Conservation (phyloP, 2,113 vertebrate genomes). For the Oreochromis niloticus region DNA sequence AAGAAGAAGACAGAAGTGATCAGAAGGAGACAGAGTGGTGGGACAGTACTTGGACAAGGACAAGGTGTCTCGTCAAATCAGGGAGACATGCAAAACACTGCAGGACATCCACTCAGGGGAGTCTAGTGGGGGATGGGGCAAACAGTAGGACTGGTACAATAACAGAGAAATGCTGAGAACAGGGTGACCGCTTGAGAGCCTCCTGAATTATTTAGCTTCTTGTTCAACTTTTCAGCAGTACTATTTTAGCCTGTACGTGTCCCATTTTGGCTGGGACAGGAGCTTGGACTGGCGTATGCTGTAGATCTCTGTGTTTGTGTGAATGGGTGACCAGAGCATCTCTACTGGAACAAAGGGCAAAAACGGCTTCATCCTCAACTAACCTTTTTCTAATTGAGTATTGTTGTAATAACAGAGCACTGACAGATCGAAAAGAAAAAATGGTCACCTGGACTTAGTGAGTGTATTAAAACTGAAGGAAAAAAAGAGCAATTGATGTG, state of each 20-base stretch:
- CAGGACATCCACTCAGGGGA: background rate
- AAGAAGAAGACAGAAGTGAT: background rate
- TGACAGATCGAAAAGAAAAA: background rate
- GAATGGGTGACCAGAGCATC: background rate
- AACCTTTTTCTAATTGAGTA: background rate
- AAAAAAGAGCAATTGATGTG: background rate
- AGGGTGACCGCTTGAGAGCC: background rate
- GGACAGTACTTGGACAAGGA: background rate
- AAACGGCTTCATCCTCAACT: background rate
- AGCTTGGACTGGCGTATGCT: background rate
- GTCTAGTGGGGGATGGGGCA: background rate
- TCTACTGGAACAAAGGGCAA: background rate
- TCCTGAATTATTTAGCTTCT: slow-evolving; percentile 32
- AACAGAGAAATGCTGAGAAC: background rate
- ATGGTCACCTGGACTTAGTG: background rate
- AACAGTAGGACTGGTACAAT: background rate
- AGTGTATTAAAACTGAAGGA: background rate
- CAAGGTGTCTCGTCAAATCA: background rate
- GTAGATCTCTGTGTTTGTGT: background rate
- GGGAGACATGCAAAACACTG: background rate
- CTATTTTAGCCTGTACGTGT: background rate
- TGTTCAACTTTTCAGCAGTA: background rate
- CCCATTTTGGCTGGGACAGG: background rate
- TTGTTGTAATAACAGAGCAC: background rate
- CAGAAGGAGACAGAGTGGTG: background rate